Evolutionary conservation across 2,113 vertebrate genomes (phyloP).

Genomic region (Saccopteryx leptura): DNA sequence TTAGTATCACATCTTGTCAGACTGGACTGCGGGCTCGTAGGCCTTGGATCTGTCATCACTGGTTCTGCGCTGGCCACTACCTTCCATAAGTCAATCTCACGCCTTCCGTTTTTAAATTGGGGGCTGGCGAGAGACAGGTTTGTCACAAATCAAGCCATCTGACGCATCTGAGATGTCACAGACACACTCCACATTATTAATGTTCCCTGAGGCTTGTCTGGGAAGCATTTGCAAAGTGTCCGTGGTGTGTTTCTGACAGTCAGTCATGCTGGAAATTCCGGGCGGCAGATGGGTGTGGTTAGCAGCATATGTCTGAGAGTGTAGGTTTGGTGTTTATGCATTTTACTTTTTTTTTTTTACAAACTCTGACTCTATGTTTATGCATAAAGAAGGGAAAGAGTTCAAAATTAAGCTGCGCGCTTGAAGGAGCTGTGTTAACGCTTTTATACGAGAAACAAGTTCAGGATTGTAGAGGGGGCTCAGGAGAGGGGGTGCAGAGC

Average conservation of each 20-base stretch:
- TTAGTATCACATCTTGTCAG: not conserved
- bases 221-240: conserved; percentile 47
- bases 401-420: conserved; percentile 64
- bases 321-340: conserved; percentile 64
- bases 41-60: not conserved
- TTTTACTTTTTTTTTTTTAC: conserved; percentile 20
- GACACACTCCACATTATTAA: conserved; percentile 32
- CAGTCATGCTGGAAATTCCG: not conserved
- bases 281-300: conserved; percentile 70
- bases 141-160: not conserved
- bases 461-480: not conserved
- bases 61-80: not conserved
- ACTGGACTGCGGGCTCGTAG: not conserved
- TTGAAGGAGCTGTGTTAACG: conserved; percentile 26
- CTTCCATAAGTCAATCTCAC: not conserved
- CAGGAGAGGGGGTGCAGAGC: accelerated
- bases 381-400: conserved; percentile 50
- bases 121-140: not conserved
- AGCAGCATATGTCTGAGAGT: conserved; percentile 23
- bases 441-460: not conserved
- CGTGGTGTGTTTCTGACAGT: not conserved
- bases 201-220: conserved; percentile 23
- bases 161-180: not conserved
- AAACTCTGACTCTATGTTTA: conserved; percentile 62
- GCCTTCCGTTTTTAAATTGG: not conserved